phyloP scores from a whole-genome alignment of 2,113 vertebrate genomes.

The Lota lota region DNA sequence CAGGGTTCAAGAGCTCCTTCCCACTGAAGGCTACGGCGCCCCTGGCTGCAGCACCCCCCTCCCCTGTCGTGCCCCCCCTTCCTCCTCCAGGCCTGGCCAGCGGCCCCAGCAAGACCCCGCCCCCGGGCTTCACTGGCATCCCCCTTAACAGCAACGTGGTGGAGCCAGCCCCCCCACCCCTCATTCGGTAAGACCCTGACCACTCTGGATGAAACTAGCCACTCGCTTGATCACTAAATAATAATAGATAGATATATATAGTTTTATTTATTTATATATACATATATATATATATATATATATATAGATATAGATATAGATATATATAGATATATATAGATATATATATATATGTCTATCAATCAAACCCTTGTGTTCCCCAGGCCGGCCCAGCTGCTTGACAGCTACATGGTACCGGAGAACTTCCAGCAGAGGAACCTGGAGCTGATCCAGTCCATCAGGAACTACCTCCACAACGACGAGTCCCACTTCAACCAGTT shows the following conservation, averaged over 20 bases:
- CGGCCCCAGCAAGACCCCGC: slow-evolving; percentile 81
- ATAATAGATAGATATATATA: slow-evolving; percentile 5
- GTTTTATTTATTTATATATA: background rate
- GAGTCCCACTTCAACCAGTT: slow-evolving; percentile 92
- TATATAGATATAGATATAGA: slow-evolving; percentile 4
- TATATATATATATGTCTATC: slow-evolving; percentile 5
- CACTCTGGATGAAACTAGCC: background rate
- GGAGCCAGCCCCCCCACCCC: slow-evolving; percentile 65
- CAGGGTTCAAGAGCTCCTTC: slow-evolving; percentile 89
- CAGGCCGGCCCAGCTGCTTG: slow-evolving; percentile 35
- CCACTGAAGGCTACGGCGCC: slow-evolving; percentile 75
- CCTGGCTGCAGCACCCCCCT: slow-evolving; percentile 12
- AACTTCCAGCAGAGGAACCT: slow-evolving; percentile 93
- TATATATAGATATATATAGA: slow-evolving; percentile 4
- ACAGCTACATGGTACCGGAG: slow-evolving; percentile 84
- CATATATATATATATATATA: slow-evolving; percentile 6
- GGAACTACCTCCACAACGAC: slow-evolving; percentile 83
- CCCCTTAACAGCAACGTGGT: slow-evolving; percentile 78
- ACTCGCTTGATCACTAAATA: background rate
- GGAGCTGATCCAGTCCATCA: slow-evolving; percentile 91
- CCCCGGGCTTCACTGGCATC: slow-evolving; percentile 89
- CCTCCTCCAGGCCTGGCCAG: slow-evolving; percentile 81
- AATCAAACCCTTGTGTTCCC: slow-evolving; percentile 5
- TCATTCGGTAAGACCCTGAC: slow-evolving; percentile 73
- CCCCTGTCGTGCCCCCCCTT: slow-evolving; percentile 55